Evolutionary conservation across 2,888 invertebrate genomes (phyloP), one percentile per base, ranked within the genome.

Genomic region (Amblyjoppa fuscipennis): DNA sequence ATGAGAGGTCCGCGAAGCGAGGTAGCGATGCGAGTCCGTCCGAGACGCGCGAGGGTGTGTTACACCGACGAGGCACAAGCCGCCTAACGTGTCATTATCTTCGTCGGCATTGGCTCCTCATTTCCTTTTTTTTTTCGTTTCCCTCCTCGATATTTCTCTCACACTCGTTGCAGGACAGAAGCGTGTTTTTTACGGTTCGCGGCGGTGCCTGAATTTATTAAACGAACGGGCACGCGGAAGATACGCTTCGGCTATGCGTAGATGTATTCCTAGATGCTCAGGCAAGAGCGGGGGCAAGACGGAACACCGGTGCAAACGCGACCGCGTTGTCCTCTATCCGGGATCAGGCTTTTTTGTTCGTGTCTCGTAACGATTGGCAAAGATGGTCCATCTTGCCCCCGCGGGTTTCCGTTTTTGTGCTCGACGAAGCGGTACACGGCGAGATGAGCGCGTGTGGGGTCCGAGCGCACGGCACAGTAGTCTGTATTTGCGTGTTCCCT

Each of bases 161-260:
- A 34, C 56, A 56, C 51, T 61, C 34, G 28, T 38, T 20, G 53
- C 16, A 38, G 59, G 13, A 68, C 41, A 38, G 20, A 25, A 31
- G 11, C 20, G 13, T 49, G 41, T 41, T 41, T 41, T 56, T 69
- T 45, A 61, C 68, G 69, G 69, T 59, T 45, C 59, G 64, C 69
- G 69, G 70, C 41, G 13, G 41, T 79, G 76, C 31, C 74, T 78
- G 78, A 86, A 87, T 87, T 86, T 87, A 87, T 86, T 83, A 78
- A 78, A 69, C 41, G 83, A 85, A 74, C 69, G 75, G 45, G 20
- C 41, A 45, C 28, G 49, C 45, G 49, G 70, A 61, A 64, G 64
- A 64, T 34, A 16, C 31, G 34, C 31, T 34, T 64, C 31, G 31
- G 31, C 64, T 64, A 13, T 49, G 64, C 31, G 34, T n/a, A 31